Evolutionary conservation across 2,888 invertebrate species (phyloP).

Genomic region (Margaritifera margaritifera): DNA sequence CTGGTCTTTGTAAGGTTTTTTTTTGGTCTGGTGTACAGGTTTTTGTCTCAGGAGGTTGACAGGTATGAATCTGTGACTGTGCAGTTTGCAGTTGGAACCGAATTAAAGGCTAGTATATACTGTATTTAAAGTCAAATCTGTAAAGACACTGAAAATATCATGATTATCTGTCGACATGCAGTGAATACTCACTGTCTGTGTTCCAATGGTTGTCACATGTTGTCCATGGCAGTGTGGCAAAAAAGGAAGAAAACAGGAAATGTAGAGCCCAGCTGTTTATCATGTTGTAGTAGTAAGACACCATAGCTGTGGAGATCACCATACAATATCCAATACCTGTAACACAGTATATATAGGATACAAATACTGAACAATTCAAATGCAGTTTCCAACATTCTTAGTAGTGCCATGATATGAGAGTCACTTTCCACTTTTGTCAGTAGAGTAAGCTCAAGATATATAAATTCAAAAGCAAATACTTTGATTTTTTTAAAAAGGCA

Average conservation of each 20-base stretch:
- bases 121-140: too few species aligned
- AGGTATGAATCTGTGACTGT: too few species aligned
- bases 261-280: slow-evolving; percentile 70
- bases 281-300: slow-evolving; percentile 70
- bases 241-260: slow-evolving; percentile 69
- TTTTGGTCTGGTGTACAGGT: too few species aligned
- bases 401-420: neutral
- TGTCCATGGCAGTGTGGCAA: slow-evolving; percentile 67
- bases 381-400: too few species aligned
- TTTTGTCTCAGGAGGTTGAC: too few species aligned
- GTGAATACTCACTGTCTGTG: slow-evolving; percentile 49
- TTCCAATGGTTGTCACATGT: slow-evolving; percentile 68
- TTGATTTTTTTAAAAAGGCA: too few species aligned
- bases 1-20: too few species aligned
- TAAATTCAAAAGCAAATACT: too few species aligned
- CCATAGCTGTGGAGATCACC: slow-evolving; percentile 64
- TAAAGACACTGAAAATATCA: too few species aligned
- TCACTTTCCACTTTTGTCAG: neutral
- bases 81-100: too few species aligned
- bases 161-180: neutral
- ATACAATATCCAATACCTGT: slow-evolving; percentile 70
- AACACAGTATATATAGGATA: slow-evolving; percentile 5
- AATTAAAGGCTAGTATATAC: too few species aligned
- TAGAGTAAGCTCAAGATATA: too few species aligned
- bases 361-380: neutral